A percentile compares a stretch with the other conserved stretches of the same genome.
Conservation (phyloP, 2,113 vertebrate species). For the Gallinago undulata region DNA sequence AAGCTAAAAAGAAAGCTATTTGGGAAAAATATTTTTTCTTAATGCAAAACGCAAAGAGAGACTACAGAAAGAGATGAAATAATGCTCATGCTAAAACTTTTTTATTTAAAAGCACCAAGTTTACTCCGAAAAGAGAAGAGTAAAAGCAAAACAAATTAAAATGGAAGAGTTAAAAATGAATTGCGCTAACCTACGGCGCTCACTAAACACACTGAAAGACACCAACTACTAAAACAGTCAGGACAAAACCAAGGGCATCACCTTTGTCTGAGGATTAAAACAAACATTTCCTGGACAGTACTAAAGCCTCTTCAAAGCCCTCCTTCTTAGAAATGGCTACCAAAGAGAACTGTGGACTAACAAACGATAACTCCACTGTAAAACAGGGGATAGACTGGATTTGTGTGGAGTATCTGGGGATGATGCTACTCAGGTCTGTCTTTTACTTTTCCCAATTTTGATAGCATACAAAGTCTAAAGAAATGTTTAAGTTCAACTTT, state of each 20-base stretch:
- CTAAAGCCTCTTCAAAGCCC: background rate
- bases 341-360: background rate
- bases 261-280: background rate
- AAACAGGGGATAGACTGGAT: background rate
- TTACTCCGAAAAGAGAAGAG: background rate
- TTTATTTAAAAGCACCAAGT: background rate
- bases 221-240: background rate
- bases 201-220: background rate
- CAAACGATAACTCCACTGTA: background rate
- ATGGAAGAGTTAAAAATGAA: background rate
- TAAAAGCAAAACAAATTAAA: background rate
- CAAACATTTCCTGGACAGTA: background rate
- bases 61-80: background rate
- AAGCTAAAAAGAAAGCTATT: background rate
- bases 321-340: background rate
- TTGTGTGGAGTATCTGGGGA: fast-evolving
- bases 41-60: background rate
- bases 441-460: background rate
- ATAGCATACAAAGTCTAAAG: fast-evolving
- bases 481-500: background rate
- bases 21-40: background rate
- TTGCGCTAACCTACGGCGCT: background rate
- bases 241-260: background rate
- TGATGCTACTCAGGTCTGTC: background rate
- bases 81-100: background rate